phyloP scores from a whole-genome alignment of 2,113 vertebrate genomes.

The Aegithalos caudatus region DNA sequence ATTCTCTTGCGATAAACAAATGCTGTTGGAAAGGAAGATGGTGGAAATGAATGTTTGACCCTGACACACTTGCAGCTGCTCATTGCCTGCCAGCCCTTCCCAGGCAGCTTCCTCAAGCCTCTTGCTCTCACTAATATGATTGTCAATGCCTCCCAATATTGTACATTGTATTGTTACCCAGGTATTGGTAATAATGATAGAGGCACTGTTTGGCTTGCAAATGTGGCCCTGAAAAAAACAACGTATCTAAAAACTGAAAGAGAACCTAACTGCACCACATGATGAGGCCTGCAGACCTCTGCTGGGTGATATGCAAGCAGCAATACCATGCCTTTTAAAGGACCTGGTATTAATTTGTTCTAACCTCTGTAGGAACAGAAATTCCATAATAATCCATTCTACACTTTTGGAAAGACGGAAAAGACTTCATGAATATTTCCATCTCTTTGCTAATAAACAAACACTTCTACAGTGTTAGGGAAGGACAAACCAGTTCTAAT shows the following conservation, averaged over 20 bases:
- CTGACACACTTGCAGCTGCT: not conserved
- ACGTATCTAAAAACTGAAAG: not conserved
- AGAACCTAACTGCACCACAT: not conserved
- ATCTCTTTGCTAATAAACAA: not conserved
- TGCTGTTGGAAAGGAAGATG: not conserved
- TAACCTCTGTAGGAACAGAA: not conserved
- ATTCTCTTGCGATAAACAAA: not conserved
- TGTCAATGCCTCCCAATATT: not conserved
- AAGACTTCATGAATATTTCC: accelerated
- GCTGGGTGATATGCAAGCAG: not conserved
- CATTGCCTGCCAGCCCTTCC: not conserved
- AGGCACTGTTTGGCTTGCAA: not conserved
- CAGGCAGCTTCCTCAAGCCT: not conserved
- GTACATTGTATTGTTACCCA: not conserved
- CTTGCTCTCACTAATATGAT: not conserved
- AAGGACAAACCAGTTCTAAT: not conserved
- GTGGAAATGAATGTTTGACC: not conserved
- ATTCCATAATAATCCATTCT: not conserved
- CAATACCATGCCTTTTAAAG: not conserved
- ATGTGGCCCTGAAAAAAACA: not conserved
- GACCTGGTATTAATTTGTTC: not conserved
- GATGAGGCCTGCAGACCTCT: not conserved
- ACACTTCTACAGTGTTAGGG: not conserved
- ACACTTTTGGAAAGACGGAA: not conserved
- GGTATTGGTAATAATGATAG: not conserved